These are phyloP conservation scores for Periparus ater DNA, from an alignment of 2,797 vertebrate genomes.

Conservation along the genomic window DNA sequence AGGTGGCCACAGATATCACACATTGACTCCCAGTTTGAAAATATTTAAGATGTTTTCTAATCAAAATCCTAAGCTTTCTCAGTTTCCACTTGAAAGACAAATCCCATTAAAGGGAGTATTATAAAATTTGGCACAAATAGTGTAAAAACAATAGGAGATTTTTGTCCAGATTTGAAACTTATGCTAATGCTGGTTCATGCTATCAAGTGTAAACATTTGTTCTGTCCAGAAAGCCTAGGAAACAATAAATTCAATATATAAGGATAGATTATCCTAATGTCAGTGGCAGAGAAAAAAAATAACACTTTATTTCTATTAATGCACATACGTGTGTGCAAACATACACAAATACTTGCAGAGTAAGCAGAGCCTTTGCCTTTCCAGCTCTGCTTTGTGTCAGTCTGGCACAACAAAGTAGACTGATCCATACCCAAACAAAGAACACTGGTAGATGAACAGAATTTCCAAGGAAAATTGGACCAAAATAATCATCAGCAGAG, in stretches of 20 bases:
- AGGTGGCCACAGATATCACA: conserved; percentile 9
- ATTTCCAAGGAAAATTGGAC: background rate
- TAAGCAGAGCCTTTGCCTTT: background rate
- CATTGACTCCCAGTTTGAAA: conserved; percentile 15
- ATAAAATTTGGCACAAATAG: background rate
- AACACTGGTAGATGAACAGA: background rate
- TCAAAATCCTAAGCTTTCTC: background rate
- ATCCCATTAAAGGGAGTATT: background rate
- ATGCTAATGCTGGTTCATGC: background rate
- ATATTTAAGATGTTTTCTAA: conserved; percentile 30
- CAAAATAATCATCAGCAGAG: background rate
- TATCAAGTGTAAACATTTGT: background rate
- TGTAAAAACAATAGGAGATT: background rate
- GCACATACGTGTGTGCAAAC: rapidly evolving
- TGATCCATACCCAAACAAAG: background rate
- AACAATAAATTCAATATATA: background rate
- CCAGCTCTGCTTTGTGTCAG: background rate
- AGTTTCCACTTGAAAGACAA: background rate
- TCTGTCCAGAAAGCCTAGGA: background rate
- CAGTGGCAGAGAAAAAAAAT: background rate
- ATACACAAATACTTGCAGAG: rapidly evolving
- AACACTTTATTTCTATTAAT: background rate
- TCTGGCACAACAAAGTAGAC: background rate
- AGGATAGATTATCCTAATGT: background rate
- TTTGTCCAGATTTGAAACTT: background rate